Evolutionary conservation across 1,140 invertebrate genomes (phyloP).

Genomic region (Drosophila sp.): DNA sequence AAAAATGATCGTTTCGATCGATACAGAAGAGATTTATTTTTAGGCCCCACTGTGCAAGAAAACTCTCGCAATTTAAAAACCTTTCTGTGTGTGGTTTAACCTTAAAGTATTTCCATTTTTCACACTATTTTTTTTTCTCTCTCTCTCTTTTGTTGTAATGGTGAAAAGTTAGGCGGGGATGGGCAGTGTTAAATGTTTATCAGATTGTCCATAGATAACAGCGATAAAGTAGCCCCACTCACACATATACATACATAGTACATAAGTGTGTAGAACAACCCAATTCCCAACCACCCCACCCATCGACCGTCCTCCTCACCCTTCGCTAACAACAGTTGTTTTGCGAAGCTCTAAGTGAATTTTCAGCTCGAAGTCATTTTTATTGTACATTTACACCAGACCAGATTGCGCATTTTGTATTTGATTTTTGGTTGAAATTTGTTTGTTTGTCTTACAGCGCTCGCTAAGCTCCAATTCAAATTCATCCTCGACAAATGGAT

Average conservation of each 20-base stretch:
- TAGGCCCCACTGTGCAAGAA: not conserved
- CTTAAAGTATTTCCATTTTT: constrained; percentile 10
- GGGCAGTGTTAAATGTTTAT: constrained; percentile 47
- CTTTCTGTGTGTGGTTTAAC: not conserved
- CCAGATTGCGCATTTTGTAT: constrained; percentile 33
- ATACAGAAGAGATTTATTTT: too few relatives aligned
- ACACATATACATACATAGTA: constrained; percentile 18
- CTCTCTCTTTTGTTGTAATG: not conserved
- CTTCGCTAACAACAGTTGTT: constrained; percentile 30
- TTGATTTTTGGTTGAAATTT: constrained; percentile 4
- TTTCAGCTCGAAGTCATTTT: constrained; percentile 49
- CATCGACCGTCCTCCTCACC: not conserved
- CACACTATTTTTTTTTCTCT: not conserved
- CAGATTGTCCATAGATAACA: constrained; percentile 63
- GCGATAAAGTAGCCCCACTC: constrained; percentile 46
- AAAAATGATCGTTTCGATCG: too few relatives aligned
- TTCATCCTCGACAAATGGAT: constrained; percentile 69
- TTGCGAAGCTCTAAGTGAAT: constrained; percentile 36
- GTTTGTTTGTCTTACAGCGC: constrained; percentile 53
- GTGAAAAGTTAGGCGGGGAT: not conserved
- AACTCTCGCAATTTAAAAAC: too few relatives aligned
- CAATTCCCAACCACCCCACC: constrained; percentile 4
- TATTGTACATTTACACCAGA: constrained; percentile 66
- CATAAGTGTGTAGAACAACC: not conserved
- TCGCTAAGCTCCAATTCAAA: constrained; percentile 67